A percentile compares a stretch with the other conserved stretches of the same genome.
Evolutionary conservation across 2,113 vertebrate species (phyloP).

Genomic region (Rana temporaria): DNA sequence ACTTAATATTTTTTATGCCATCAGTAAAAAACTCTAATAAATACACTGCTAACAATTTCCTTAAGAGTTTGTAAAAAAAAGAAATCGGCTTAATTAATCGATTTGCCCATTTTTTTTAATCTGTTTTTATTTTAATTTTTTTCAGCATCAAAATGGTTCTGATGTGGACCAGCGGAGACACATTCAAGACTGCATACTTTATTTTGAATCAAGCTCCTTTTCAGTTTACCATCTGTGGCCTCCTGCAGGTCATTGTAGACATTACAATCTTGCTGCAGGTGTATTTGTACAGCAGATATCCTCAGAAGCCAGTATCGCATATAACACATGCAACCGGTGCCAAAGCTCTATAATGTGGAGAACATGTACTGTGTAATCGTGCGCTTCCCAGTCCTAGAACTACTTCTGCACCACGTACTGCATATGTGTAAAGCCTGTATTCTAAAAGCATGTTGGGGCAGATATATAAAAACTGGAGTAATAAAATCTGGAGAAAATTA

Average conservation of each 20-base stretch:
- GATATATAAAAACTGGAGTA: too few relatives aligned
- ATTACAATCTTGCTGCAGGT: constrained; percentile 91
- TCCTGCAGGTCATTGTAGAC: constrained; percentile 93
- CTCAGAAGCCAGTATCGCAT: constrained; percentile 85
- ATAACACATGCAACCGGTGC: constrained; percentile 81
- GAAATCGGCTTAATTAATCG: background rate
- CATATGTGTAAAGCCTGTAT: background rate
- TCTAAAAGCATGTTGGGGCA: background rate
- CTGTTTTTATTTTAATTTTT: constrained; percentile 46
- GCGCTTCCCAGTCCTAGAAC: background rate
- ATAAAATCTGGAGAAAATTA: too few relatives aligned
- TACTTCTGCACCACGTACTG: constrained; percentile 25
- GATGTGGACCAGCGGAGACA: constrained; percentile 97
- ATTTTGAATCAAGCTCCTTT: constrained; percentile 90
- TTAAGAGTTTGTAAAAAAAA: too few relatives aligned
- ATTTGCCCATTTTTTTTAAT: background rate
- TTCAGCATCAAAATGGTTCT: constrained; percentile 94
- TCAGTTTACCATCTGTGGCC: constrained; percentile 94
- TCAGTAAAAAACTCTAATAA: too few relatives aligned
- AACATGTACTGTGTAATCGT: background rate
- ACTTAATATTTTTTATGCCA: too few relatives aligned
- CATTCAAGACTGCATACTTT: constrained; percentile 97
- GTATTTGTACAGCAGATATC: constrained; percentile 85
- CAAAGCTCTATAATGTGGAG: constrained; percentile 85
- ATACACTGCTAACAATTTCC: too few relatives aligned